Evolutionary conservation across 2,888 invertebrate genomes (phyloP), one percentile per base, ranked within the genome.

Genomic region (Tuberolachnus salignus): DNA sequence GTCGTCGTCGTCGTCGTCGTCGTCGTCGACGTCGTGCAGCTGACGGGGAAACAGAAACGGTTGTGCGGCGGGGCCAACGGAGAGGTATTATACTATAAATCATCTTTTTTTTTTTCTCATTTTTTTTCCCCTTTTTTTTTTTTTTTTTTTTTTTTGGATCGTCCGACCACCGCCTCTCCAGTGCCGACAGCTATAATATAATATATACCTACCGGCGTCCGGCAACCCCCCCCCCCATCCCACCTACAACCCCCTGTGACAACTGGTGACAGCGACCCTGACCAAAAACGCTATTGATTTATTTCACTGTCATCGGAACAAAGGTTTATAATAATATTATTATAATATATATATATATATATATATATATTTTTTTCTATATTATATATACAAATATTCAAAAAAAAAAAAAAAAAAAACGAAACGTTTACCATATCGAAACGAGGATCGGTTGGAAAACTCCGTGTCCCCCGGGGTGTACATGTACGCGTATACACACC

Each of bases 211-310:
- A 13, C 59, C n/a, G 1, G 34, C 9, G 51, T 42, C 59, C 72
- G 61, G 72, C n/a, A n/a, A n/a, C n/a, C n/a, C n/a, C n/a, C n/a
- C n/a, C n/a, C n/a, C n/a, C n/a, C n/a, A n/a, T n/a, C n/a, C n/a
- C n/a, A n/a, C n/a, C n/a, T n/a, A n/a, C n/a, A n/a, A n/a, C n/a
- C n/a, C n/a, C 51, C 61, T 19, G 49, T 61, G 72, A 73, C 61
- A 63, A 73, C 72, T 73, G 61, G 72, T 63, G 61, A 73, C 72
- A 61, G 49, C 26, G 10, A 0, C 61, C 51, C 61, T 26, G 59
- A 61, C 49, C 72, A 51, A 51, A 11, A 51, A 11, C 26, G 61
- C 61, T 73, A 73, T 73, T 73, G 72, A 73, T 73, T 73, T 73
- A 73, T 73, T 26, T 51, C 34, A 11, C 34, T 63, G 61, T 73